These are phyloP conservation scores for Drosophila macrothrix DNA, from an alignment of 2,888 invertebrate genomes.

Conservation along the genomic window DNA sequence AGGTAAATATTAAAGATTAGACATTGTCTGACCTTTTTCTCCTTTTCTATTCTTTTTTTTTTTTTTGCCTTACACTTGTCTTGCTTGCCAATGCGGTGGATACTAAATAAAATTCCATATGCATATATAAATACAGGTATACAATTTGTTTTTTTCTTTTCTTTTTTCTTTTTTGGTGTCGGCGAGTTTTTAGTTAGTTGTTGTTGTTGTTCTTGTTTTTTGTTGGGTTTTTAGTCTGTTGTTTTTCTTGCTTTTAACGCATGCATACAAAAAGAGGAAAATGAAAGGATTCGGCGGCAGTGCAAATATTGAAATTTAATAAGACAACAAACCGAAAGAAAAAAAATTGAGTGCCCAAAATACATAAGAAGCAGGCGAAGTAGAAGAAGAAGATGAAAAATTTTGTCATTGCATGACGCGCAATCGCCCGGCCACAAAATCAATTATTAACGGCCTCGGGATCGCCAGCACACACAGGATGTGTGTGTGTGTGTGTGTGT, in stretches of 20 bases:
- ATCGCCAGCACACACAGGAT: conserved; percentile 16
- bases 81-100: conserved; percentile 75
- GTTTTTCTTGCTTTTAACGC: conserved; percentile 52
- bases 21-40: conserved; percentile 58
- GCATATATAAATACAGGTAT: conserved; percentile 9
- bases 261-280: conserved; percentile 50
- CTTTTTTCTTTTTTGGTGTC: conserved; percentile 36
- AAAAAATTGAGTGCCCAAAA: conserved; percentile 34
- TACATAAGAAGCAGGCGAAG: not conserved
- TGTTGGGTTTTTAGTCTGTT: conserved; percentile 14
- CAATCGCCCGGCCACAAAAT: conserved; percentile 80
- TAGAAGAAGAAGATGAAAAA: conserved; percentile 4
- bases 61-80: conserved; percentile 48
- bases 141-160: conserved; percentile 2
- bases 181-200: conserved; percentile 49
- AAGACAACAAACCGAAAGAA: conserved; percentile 36
- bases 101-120: conserved; percentile 44
- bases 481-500: conserved; percentile 24
- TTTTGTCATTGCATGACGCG: conserved; percentile 50
- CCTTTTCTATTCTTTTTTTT: conserved; percentile 29
- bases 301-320: conserved; percentile 69
- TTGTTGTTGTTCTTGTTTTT: conserved; percentile 8
- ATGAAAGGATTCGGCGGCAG: conserved; percentile 69
- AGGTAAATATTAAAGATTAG: conserved; percentile 70
- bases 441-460: conserved; percentile 81